These are phyloP conservation scores for Nyctalus aviator DNA, from an alignment of 2,797 vertebrate genomes.

Conservation along the genomic window DNA sequence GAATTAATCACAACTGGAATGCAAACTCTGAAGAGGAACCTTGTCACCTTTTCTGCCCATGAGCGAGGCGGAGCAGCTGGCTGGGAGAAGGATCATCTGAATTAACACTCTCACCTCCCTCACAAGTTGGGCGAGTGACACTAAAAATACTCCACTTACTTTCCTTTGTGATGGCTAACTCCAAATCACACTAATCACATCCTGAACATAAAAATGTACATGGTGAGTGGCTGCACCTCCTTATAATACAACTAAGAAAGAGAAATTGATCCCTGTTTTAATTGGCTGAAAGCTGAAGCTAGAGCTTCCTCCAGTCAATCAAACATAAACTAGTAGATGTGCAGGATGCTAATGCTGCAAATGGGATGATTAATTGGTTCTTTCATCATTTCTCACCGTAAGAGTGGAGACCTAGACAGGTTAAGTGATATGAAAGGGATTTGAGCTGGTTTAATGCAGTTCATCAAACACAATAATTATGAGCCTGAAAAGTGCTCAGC, in stretches of 20 bases:
- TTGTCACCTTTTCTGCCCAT: background rate
- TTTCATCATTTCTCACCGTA: background rate
- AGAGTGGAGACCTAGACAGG: background rate
- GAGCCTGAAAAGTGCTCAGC: background rate
- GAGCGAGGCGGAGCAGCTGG: background rate
- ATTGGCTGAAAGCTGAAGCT: background rate
- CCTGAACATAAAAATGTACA: background rate
- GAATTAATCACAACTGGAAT: constrained; percentile 1
- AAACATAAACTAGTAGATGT: background rate
- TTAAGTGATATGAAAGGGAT: background rate
- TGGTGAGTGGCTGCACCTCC: background rate
- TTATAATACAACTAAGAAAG: background rate
- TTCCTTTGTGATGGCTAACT: background rate
- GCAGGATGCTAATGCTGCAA: background rate
- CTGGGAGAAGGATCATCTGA: background rate
- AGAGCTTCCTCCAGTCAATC: background rate
- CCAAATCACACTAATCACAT: background rate
- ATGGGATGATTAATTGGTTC: background rate
- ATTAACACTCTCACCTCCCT: background rate
- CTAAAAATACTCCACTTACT: background rate
- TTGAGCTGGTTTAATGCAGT: background rate
- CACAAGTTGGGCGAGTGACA: background rate
- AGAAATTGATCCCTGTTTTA: background rate
- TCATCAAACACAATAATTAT: background rate
- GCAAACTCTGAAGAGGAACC: background rate